These are phyloP conservation scores for Pseudomyrmex cubaensis DNA, from an alignment of 1,140 invertebrate genomes.

Conservation along the genomic window DNA sequence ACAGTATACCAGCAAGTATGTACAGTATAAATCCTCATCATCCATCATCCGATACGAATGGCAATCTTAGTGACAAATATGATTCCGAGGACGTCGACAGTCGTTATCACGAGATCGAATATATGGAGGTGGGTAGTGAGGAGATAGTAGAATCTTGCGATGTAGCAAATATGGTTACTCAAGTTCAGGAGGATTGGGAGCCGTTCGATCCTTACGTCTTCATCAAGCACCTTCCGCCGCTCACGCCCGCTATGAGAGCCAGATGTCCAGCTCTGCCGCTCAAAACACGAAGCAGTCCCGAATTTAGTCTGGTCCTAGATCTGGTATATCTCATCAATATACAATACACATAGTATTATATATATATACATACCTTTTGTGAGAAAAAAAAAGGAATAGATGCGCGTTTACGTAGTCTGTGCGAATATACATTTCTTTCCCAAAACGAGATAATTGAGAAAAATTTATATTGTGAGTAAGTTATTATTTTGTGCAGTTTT, in stretches of 20 bases:
- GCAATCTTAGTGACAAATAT: conserved; percentile 79
- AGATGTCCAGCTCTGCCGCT: conserved; percentile 96
- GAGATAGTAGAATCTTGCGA: conserved; percentile 85
- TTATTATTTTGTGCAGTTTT: too few relatives aligned
- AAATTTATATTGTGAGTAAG: too few relatives aligned
- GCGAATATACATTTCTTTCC: too few relatives aligned
- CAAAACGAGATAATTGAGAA: too few relatives aligned
- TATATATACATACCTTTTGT: background rate
- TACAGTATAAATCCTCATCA: conserved; percentile 73
- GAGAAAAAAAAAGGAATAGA: too few relatives aligned
- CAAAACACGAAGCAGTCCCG: conserved; percentile 96
- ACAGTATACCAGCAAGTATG: conserved; percentile 71
- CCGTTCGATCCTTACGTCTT: conserved; percentile 96
- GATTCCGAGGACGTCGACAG: conserved; percentile 76
- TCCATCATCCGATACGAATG: conserved; percentile 77
- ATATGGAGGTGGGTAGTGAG: conserved; percentile 83
- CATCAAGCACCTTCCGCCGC: conserved; percentile 96
- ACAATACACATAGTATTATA: background rate
- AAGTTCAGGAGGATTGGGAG: conserved; percentile 91
- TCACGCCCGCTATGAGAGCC: conserved; percentile 94
- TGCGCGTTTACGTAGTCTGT: too few relatives aligned
- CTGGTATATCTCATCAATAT: conserved; percentile 86
- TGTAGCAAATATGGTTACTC: conserved; percentile 86
- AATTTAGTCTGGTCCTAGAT: conserved; percentile 96
- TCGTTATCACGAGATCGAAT: conserved; percentile 82